Evolutionary conservation across 2,888 invertebrate genomes (phyloP), one percentile per base, ranked within the genome.

Genomic region (Microdon myrmicae): DNA sequence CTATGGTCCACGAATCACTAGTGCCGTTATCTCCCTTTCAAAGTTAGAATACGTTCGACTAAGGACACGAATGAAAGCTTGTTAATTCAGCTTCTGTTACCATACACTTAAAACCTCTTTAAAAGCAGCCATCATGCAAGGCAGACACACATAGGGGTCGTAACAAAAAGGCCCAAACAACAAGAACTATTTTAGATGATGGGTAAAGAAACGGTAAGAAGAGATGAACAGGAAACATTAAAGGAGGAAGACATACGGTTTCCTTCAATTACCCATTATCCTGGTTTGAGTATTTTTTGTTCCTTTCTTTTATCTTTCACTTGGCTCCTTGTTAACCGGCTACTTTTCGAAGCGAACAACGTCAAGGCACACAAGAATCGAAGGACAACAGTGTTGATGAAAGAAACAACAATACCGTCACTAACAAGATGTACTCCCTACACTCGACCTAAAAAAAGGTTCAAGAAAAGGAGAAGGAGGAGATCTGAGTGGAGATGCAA

Each of bases 401-500:
- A 2, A 22, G 20, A 29, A 26, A 17, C 41, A 48, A 48, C 41
- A 43, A 48, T 43, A 25, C 41, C 16, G 29, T 48, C 56, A 56
- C 56, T 56, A 56, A 56, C 56, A 41, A 48, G 56, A 43, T 56
- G 48, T 56, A 56, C 41, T 48, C 48, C 23, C 48, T 56, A 37
- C 56, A 56, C 56, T 56, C 56, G 56, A 56, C 56, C 48, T 48
- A 56, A 56, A 48, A 56, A 41, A 35, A 56, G n/a, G n/a, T n/a
- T n/a, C n/a, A n/a, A n/a, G n/a, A n/a, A n/a, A n/a, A n/a, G n/a
- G n/a, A n/a, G n/a, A n/a, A n/a, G n/a, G n/a, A n/a, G n/a, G n/a
- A n/a, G n/a, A n/a, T n/a, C n/a, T 10, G 56, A 48, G 48, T 48
- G 19, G 43, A 39, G 56, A 56, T 47, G 47, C 55, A 39, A 47